Evolutionary conservation across 2,113 vertebrate genomes (phyloP).

Genomic region (Sorex araneus): DNA sequence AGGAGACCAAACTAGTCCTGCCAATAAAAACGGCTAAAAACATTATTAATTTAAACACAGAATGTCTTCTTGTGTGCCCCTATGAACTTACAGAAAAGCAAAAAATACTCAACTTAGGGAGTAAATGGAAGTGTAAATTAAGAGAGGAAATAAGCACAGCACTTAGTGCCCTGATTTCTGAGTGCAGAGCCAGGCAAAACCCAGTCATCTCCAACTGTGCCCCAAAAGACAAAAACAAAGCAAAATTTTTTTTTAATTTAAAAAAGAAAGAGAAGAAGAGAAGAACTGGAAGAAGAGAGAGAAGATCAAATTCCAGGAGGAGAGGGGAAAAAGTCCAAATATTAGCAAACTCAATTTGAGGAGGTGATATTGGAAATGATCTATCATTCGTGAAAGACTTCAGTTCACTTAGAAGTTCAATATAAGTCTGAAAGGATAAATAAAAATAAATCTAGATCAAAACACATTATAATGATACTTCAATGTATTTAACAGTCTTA

Average conservation of each 20-base stretch:
- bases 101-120: not conserved
- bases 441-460: conserved; percentile 40
- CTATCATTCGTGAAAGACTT: conserved; percentile 28
- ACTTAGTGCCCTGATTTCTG: not conserved
- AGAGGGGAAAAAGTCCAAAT: not conserved
- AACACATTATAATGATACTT: not conserved
- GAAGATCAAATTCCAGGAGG: conserved; percentile 18
- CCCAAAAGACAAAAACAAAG: not conserved
- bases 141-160: not conserved
- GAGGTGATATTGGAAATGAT: conserved; percentile 24
- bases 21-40: conserved; percentile 24
- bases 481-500: not conserved
- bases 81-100: conserved; percentile 15
- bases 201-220: too few relatives aligned
- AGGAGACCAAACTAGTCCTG: conserved; percentile 26
- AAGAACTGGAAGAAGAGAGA: not conserved
- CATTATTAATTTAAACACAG: not conserved
- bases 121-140: conserved; percentile 23
- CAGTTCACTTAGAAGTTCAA: not conserved
- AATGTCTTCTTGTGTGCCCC: not conserved
- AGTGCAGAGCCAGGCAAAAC: too few relatives aligned
- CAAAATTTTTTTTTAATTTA: not conserved
- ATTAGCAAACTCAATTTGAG: not conserved
- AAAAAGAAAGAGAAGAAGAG: not conserved
- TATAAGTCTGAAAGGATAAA: not conserved